Evolutionary conservation across 53 echinoderm and acorn worm genomes (phyloP).

Genomic region (Glandiceps talaboti): DNA sequence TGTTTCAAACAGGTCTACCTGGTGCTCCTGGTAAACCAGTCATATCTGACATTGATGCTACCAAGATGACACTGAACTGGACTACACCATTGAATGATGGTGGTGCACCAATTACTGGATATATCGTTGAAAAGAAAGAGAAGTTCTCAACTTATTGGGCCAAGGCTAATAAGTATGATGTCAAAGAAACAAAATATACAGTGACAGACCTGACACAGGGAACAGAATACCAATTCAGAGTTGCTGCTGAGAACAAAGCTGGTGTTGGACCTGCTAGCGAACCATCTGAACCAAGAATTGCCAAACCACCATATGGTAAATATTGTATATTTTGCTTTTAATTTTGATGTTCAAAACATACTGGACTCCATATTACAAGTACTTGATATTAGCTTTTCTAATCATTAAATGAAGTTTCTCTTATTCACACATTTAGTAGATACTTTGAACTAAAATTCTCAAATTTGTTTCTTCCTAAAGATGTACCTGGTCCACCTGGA

Average conservation of each 20-base stretch:
- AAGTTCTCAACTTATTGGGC: neutral
- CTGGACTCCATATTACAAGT: no score
- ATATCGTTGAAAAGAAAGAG: neutral
- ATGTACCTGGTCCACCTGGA: conserved; percentile 69
- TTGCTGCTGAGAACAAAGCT: conserved; percentile 82
- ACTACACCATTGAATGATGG: conserved; percentile 77
- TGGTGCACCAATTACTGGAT: conserved; percentile 26
- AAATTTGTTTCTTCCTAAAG: conserved; percentile 27
- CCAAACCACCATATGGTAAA: conserved; percentile 3
- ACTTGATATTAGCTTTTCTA: no score
- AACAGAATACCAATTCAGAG: conserved; percentile 71
- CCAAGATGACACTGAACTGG: conserved; percentile 57
- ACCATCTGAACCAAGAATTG: conserved; percentile 6
- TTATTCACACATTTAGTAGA: no score
- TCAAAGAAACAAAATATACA: conserved; percentile 32
- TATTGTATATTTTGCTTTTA: neutral
- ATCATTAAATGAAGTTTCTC: no score
- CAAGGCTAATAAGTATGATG: conserved; percentile 7
- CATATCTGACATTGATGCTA: conserved; percentile 4
- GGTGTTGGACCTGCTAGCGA: conserved; percentile 31
- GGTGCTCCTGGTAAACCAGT: neutral
- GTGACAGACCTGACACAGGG: conserved; percentile 62
- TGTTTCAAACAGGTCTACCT: neutral
- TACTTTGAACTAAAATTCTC: no score
- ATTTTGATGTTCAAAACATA: no score